phyloP scores from a whole-genome alignment of 2,888 invertebrate species.

The Rotaria macrura region DNA sequence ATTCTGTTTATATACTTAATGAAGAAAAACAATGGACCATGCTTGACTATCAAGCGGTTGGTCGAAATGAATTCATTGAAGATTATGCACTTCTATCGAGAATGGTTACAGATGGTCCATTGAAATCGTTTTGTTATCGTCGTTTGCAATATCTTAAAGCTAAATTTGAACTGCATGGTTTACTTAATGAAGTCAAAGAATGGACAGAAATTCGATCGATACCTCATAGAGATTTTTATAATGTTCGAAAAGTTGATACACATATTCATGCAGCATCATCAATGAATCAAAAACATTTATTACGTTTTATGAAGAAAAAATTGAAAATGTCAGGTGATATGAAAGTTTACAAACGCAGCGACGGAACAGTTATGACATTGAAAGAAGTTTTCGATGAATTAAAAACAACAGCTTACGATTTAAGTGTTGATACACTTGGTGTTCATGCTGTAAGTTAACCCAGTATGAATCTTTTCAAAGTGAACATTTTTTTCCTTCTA shows the following conservation, averaged over 20 bases:
- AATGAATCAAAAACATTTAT: constrained; percentile 97
- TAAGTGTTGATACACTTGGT: constrained; percentile 95
- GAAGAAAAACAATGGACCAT: constrained; percentile 52
- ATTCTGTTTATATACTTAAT: constrained; percentile 59
- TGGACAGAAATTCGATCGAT: constrained; percentile 91
- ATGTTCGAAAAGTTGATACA: constrained; percentile 88
- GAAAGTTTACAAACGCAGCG: constrained; percentile 55
- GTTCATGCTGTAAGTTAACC: constrained; percentile 74
- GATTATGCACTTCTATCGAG: constrained; percentile 81
- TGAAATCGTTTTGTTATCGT: constrained; percentile 98
- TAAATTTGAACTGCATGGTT: constrained; percentile 87
- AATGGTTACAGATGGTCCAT: constrained; percentile 92
- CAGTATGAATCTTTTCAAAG: too few species aligned
- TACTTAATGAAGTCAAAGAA: constrained; percentile 87
- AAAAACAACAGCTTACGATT: constrained; percentile 90
- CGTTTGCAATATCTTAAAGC: constrained; percentile 85
- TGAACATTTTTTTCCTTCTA: too few species aligned
- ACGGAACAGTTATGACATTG: constrained; percentile 68
- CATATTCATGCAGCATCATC: constrained; percentile 98
- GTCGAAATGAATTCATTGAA: constrained; percentile 67
- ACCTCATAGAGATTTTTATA: constrained; percentile 95
- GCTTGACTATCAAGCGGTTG: constrained; percentile 55
- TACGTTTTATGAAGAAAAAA: constrained; percentile 95
- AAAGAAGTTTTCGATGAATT: constrained; percentile 86
- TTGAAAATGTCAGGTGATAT: constrained; percentile 80